A percentile compares a stretch with the other conserved stretches of the same genome.
Conservation (phyloP, 2,888 invertebrate genomes). For the Encarsia formosa region DNA sequence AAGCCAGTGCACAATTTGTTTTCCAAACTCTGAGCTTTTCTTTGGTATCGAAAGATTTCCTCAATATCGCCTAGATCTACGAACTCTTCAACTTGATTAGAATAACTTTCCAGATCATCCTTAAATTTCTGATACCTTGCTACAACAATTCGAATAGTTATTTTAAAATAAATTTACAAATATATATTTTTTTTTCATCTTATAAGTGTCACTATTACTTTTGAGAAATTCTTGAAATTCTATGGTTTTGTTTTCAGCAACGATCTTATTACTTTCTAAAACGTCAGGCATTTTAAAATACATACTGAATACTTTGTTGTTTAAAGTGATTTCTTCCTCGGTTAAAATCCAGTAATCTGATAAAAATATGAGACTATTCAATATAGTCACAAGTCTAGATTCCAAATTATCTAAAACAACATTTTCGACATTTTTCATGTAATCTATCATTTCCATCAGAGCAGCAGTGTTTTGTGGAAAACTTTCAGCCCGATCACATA, state of each 20-base stretch:
- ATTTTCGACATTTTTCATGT: conserved; percentile 71
- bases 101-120: conserved; percentile 77
- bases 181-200: not conserved
- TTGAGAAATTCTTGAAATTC: conserved; percentile 82
- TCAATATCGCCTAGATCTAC: conserved; percentile 81
- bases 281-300: conserved; percentile 76
- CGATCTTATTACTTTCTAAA: conserved; percentile 74
- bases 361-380: conserved; percentile 75
- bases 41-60: conserved; percentile 76
- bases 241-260: conserved; percentile 73
- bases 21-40: conserved; percentile 73
- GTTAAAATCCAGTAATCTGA: conserved; percentile 78
- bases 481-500: conserved; percentile 72
- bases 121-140: conserved; percentile 74
- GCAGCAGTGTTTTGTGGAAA: conserved; percentile 79
- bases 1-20: conserved; percentile 70
- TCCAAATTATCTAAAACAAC: conserved; percentile 71
- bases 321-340: conserved; percentile 79
- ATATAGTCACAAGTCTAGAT: conserved; percentile 63
- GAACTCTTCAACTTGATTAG: conserved; percentile 78
- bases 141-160: conserved; percentile 17
- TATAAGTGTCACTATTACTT: conserved; percentile 41
- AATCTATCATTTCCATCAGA: conserved; percentile 78
- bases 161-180: not conserved
- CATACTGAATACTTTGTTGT: conserved; percentile 83